A percentile compares a stretch with the other conserved stretches of the same genome.
Evolutionary conservation across 1,140 invertebrate species (phyloP).

Genomic region (Prorops nasuta): DNA sequence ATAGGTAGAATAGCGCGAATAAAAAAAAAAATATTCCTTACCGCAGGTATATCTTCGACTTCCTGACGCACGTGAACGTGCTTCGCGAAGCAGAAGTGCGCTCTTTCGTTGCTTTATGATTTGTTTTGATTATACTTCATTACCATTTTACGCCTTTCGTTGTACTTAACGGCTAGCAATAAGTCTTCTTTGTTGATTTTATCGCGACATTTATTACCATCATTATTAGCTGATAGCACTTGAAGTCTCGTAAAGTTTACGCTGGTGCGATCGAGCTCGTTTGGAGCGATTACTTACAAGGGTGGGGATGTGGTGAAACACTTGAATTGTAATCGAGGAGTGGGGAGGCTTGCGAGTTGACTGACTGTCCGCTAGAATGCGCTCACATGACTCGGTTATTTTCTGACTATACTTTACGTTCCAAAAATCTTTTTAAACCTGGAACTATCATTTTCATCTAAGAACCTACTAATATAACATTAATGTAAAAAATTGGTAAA

Average conservation of each 20-base stretch:
- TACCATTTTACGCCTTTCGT: constrained; percentile 49
- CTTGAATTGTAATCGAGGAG: constrained; percentile 19
- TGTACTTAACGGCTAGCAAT: constrained; percentile 46
- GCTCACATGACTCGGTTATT: too few relatives aligned
- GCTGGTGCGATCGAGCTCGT: constrained; percentile 46
- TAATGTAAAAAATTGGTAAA: too few relatives aligned
- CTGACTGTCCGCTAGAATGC: constrained; percentile 45
- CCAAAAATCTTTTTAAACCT: too few relatives aligned
- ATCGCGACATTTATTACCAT: constrained; percentile 55
- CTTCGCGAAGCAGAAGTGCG: neutral
- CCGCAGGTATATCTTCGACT: constrained; percentile 13
- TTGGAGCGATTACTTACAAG: constrained; percentile 16
- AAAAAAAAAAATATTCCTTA: constrained; percentile 3
- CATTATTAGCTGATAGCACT: constrained; percentile 52
- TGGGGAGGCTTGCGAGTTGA: constrained; percentile 46
- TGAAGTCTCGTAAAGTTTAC: constrained; percentile 52
- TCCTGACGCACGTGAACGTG: neutral
- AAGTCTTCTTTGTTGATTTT: constrained; percentile 53
- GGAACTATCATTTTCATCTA: too few relatives aligned
- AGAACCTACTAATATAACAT: too few relatives aligned
- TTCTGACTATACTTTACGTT: too few relatives aligned
- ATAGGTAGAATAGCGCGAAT: too few relatives aligned
- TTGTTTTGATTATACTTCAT: constrained; percentile 56
- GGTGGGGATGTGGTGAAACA: neutral
- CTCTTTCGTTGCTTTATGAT: constrained; percentile 41